phyloP scores from a whole-genome alignment of 2,797 vertebrate species.

The Alectoris magna region DNA sequence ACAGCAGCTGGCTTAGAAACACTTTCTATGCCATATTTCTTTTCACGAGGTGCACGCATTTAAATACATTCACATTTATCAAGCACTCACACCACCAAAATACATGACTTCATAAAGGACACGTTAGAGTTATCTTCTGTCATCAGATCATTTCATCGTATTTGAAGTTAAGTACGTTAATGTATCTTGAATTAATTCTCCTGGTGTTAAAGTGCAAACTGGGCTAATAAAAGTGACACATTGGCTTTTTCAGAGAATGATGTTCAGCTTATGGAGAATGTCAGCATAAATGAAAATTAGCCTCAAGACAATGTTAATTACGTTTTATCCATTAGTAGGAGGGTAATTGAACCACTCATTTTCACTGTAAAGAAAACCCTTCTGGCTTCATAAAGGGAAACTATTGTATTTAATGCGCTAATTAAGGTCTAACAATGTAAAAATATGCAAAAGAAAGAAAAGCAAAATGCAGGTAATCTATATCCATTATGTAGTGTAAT shows the following conservation, averaged over 20 bases:
- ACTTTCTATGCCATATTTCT: not conserved
- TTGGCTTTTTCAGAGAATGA: constrained; percentile 80
- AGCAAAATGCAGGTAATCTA: not conserved
- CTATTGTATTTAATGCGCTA: constrained; percentile 68
- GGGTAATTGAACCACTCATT: constrained; percentile 80
- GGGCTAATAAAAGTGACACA: constrained; percentile 81
- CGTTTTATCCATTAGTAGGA: constrained; percentile 86
- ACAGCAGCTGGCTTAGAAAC: not conserved
- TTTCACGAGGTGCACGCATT: not conserved
- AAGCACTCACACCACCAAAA: not conserved
- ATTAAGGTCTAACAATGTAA: constrained; percentile 62
- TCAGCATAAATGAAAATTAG: constrained; percentile 88
- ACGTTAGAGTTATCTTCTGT: not conserved
- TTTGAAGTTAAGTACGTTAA: constrained; percentile 65
- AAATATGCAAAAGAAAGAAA: constrained; percentile 22
- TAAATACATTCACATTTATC: not conserved
- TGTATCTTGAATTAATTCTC: constrained; percentile 79
- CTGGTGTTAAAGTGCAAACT: constrained; percentile 79
- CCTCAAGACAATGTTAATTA: constrained; percentile 93
- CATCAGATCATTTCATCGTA: constrained; percentile 34
- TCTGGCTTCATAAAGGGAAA: constrained; percentile 77
- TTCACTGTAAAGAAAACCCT: constrained; percentile 77
- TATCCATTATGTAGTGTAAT: not conserved
- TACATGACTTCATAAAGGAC: constrained; percentile 51
- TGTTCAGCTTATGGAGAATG: constrained; percentile 75